phyloP scores from a whole-genome alignment of 2,113 vertebrate species.

The Todiramphus chloris region DNA sequence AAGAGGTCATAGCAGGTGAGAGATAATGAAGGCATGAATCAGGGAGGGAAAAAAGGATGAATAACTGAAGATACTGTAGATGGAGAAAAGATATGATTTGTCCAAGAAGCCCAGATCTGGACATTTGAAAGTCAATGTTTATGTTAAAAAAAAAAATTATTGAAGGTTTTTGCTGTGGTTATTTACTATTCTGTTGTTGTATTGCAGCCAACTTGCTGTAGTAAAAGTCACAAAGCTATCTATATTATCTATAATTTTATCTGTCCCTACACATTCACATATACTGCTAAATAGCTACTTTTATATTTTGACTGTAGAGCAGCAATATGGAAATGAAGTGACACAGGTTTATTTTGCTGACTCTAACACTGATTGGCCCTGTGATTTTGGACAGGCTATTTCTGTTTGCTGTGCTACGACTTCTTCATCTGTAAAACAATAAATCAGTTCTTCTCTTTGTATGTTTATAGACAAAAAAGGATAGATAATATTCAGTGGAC shows the following conservation, averaged over 20 bases:
- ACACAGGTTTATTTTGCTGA: not conserved
- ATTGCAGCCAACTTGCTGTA: not conserved
- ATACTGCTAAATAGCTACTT: not conserved
- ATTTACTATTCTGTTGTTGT: not conserved
- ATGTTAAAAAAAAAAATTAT: not conserved
- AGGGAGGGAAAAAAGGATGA: not conserved
- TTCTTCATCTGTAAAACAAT: not conserved
- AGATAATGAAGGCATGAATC: not conserved
- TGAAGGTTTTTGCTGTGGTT: not conserved
- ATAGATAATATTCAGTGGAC: not conserved
- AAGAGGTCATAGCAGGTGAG: not conserved
- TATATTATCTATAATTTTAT: not conserved
- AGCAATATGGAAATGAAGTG: not conserved
- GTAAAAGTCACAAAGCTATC: not conserved
- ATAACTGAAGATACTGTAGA: not conserved
- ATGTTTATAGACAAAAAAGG: not conserved
- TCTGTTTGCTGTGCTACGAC: not conserved
- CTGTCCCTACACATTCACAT: not conserved
- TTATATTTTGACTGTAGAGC: not conserved
- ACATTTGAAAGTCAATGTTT: not conserved
- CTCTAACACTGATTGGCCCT: not conserved
- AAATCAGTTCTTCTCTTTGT: not conserved
- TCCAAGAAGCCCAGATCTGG: not conserved
- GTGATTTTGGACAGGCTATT: not conserved
- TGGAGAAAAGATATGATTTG: not conserved